phyloP scores from a whole-genome alignment of 1,140 invertebrate genomes.

The Diabrotica virgifera region DNA sequence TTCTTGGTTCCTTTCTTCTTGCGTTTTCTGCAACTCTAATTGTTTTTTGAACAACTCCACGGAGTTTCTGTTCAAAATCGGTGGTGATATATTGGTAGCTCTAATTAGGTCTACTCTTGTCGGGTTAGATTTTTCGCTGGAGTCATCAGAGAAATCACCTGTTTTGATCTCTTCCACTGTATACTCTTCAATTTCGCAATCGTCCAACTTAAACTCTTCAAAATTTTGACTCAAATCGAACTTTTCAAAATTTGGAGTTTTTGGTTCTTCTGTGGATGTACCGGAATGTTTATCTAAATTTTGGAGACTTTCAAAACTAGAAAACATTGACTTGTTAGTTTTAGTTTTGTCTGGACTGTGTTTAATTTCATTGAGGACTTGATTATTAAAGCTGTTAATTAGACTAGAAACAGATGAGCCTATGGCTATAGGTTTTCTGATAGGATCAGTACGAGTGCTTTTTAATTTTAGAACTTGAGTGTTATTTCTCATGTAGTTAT shows the following conservation, averaged over 20 bases:
- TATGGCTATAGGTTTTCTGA: slow-evolving; percentile 46
- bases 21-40: slow-evolving; percentile 32
- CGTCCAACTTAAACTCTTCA: slow-evolving; percentile 76
- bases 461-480: slow-evolving; percentile 42
- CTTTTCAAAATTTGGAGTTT: slow-evolving; percentile 46
- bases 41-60: slow-evolving; percentile 42
- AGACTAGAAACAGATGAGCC: slow-evolving; percentile 59
- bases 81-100: slow-evolving; percentile 30
- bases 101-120: slow-evolving; percentile 35
- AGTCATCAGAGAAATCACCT: slow-evolving; percentile 24
- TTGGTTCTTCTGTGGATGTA: slow-evolving; percentile 40
- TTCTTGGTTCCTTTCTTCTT: slow-evolving; percentile 19
- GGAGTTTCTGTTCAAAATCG: slow-evolving; percentile 35
- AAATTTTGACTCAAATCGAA: slow-evolving; percentile 73
- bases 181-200: slow-evolving; percentile 61
- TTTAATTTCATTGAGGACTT: slow-evolving; percentile 42
- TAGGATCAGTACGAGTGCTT: slow-evolving; percentile 19
- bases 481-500: slow-evolving; percentile 48
- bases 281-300: slow-evolving; percentile 42
- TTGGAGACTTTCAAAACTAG: slow-evolving; percentile 46
- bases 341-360: slow-evolving; percentile 35
- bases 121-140: slow-evolving; percentile 12
- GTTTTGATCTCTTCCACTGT: slow-evolving; percentile 33
- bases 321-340: slow-evolving; percentile 36
- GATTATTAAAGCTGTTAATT: slow-evolving; percentile 57